A percentile compares a stretch with the other conserved stretches of the same genome.
These are phyloP conservation scores for Aurelia sp. DNA, from an alignment of 30 jellyfish, hydroid and myxozoan species.

Conservation along the genomic window DNA sequence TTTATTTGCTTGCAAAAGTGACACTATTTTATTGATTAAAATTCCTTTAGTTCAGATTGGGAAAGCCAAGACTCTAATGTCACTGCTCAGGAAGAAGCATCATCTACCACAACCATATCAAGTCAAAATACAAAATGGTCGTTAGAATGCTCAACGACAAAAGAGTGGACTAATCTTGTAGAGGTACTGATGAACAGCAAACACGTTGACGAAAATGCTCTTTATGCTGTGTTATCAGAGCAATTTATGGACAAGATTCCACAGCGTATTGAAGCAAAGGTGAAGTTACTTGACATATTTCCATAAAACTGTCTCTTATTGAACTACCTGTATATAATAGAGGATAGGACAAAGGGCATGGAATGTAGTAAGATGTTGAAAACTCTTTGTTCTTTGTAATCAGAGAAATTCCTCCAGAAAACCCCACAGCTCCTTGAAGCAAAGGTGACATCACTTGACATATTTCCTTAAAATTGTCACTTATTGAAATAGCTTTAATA, in stretches of 20 bases:
- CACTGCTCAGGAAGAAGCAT: neutral
- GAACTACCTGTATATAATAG: neutral
- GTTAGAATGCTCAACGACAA: slow-evolving; percentile 77
- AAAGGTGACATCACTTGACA: too few species aligned
- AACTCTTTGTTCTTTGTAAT: too few species aligned
- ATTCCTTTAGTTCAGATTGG: slow-evolving; percentile 36
- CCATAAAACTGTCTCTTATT: neutral
- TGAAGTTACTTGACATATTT: neutral
- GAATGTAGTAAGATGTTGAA: neutral
- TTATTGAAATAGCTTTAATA: too few species aligned
- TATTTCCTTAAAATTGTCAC: too few species aligned
- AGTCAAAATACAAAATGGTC: slow-evolving; percentile 48
- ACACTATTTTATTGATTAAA: neutral
- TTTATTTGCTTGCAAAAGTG: neutral
- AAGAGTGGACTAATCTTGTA: slow-evolving; percentile 74
- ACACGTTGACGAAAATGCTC: slow-evolving; percentile 46
- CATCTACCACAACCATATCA: neutral
- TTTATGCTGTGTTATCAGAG: slow-evolving; percentile 30
- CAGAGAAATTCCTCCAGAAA: too few species aligned
- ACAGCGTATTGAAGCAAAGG: slow-evolving; percentile 78
- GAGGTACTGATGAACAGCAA: slow-evolving; percentile 57
- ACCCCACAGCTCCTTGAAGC: too few species aligned
- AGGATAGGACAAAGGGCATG: neutral
- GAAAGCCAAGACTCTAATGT: slow-evolving; percentile 35
- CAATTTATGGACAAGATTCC: slow-evolving; percentile 45